These are phyloP conservation scores for Gambusia yucatana DNA, from an alignment of 2,797 vertebrate species.

Conservation along the genomic window DNA sequence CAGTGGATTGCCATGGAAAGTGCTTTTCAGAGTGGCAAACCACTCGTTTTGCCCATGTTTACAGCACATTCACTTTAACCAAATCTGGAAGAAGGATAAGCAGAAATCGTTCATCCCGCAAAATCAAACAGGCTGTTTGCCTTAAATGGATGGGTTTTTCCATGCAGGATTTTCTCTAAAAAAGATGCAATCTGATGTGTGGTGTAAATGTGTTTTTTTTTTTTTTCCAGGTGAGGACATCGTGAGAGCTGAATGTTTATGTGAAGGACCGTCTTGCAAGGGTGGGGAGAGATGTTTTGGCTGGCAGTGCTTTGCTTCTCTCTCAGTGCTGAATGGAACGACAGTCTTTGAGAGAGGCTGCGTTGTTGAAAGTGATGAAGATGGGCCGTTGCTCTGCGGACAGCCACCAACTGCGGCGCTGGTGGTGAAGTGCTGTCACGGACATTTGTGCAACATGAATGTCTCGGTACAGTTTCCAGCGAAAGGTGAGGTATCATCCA, in stretches of 20 bases:
- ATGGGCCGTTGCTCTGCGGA: conserved; percentile 83
- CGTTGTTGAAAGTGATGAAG: conserved; percentile 79
- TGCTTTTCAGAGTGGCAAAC: conserved; percentile 28
- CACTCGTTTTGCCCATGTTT: conserved; percentile 15
- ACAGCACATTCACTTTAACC: conserved; percentile 1
- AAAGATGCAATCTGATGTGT: conserved; percentile 13
- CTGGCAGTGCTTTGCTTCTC: conserved; percentile 89
- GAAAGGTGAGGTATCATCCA: conserved; percentile 80
- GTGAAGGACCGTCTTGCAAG: conserved; percentile 87
- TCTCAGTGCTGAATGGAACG: conserved; percentile 86
- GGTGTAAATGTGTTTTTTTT: conserved; percentile 15
- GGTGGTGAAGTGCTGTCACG: conserved; percentile 90
- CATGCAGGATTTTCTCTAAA: conserved; percentile 3
- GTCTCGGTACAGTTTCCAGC: conserved; percentile 84
- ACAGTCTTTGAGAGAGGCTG: conserved; percentile 89
- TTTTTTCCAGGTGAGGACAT: conserved; percentile 80
- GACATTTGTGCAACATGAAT: conserved; percentile 93
- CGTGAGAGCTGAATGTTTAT: conserved; percentile 84
- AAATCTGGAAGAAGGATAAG: background rate
- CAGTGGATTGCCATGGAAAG: conserved; percentile 57
- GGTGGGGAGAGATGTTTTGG: conserved; percentile 84
- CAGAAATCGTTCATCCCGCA: background rate
- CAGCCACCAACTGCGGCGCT: conserved; percentile 83
- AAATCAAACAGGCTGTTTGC: background rate
- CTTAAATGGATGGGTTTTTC: background rate